phyloP scores from a whole-genome alignment of 2,888 invertebrate species.

The Tetragonisca angustula region DNA sequence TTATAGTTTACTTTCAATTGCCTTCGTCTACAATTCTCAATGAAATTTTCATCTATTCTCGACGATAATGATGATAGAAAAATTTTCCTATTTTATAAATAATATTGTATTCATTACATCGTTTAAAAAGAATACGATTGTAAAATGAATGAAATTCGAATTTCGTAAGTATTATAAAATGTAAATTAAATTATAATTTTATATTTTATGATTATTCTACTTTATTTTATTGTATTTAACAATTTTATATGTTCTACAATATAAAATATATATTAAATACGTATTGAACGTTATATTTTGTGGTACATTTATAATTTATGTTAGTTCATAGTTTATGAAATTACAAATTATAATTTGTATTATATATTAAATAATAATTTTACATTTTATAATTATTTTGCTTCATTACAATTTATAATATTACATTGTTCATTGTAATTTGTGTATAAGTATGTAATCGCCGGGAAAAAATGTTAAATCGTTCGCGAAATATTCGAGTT shows the following conservation, averaged over 20 bases:
- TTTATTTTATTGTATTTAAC: too few relatives aligned
- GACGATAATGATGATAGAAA: neutral
- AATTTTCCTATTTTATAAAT: neutral
- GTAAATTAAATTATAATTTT: too few relatives aligned
- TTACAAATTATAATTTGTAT: too few relatives aligned
- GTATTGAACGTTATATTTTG: too few relatives aligned
- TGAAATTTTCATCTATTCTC: neutral
- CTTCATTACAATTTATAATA: too few relatives aligned
- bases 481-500: neutral
- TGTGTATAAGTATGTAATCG: neutral
- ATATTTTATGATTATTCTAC: too few relatives aligned
- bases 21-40: fast-evolving
- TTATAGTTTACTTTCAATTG: neutral
- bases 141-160: neutral
- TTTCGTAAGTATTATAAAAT: neutral
- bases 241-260: too few relatives aligned
- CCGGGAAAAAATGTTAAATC: neutral
- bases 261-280: too few relatives aligned
- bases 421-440: neutral
- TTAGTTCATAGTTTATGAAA: too few relatives aligned
- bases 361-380: too few relatives aligned
- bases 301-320: too few relatives aligned
- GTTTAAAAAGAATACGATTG: neutral
- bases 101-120: neutral
- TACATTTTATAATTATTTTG: too few relatives aligned